Percentiles rank a stretch among this genome's conserved stretches.
Conservation (phyloP, 1,140 invertebrate species). For the Zaprionus tsacasi region DNA sequence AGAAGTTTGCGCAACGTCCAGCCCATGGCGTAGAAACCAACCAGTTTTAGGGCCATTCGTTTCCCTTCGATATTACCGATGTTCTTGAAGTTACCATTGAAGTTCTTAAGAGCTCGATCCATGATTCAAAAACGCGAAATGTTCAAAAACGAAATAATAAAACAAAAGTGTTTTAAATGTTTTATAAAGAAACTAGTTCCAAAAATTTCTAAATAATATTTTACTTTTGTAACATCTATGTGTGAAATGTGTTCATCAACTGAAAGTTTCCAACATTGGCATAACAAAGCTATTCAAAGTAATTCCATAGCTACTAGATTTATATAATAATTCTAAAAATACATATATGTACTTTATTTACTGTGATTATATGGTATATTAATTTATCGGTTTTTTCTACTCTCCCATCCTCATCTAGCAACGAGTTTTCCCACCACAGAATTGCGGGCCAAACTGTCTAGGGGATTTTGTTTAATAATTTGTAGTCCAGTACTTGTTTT, state of each 20-base stretch:
- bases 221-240: background rate
- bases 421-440: slow-evolving; percentile 73
- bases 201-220: background rate
- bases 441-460: slow-evolving; percentile 80
- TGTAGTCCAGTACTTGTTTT: slow-evolving; percentile 44
- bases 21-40: slow-evolving; percentile 71
- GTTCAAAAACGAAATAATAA: background rate
- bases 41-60: slow-evolving; percentile 60
- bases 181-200: background rate
- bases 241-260: background rate
- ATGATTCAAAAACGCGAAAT: slow-evolving; percentile 17
- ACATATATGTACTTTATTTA: background rate
- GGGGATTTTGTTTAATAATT: slow-evolving; percentile 57
- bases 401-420: slow-evolving; percentile 52
- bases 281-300: background rate
- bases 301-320: slow-evolving; percentile 8
- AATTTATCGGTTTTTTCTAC: background rate
- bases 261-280: background rate
- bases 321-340: background rate
- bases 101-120: slow-evolving; percentile 57
- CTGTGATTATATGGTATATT: too few relatives aligned
- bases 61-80: slow-evolving; percentile 56
- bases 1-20: slow-evolving; percentile 66
- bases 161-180: background rate
- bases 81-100: slow-evolving; percentile 49